These are phyloP conservation scores for Tamias sibiricus DNA, from an alignment of 2,113 vertebrate genomes.

Conservation along the genomic window DNA sequence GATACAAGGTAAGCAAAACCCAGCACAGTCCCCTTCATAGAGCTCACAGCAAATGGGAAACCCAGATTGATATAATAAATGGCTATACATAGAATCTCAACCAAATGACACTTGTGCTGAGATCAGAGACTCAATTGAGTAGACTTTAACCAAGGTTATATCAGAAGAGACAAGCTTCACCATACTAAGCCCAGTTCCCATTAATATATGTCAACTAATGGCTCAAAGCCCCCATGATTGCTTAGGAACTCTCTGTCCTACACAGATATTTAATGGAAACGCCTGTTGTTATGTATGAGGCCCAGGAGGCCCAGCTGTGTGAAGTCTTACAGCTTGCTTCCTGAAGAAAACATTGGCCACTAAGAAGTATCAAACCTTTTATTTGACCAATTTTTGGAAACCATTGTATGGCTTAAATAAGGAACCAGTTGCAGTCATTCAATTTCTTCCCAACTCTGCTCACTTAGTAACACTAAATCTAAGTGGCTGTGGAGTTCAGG, in stretches of 20 bases:
- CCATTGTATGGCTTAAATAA: background rate
- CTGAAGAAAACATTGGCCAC: background rate
- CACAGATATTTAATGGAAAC: background rate
- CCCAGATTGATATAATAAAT: background rate
- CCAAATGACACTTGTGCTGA: background rate
- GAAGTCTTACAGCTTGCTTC: background rate
- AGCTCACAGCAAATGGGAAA: background rate
- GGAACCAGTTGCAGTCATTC: background rate
- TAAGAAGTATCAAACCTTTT: background rate
- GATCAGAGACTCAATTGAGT: background rate
- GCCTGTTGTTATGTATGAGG: background rate
- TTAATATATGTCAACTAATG: background rate
- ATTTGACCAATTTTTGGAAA: background rate
- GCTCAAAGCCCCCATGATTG: background rate
- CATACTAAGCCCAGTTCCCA: background rate
- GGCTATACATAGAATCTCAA: background rate
- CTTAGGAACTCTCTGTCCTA: background rate
- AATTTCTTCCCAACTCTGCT: background rate
- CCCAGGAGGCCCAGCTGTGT: background rate
- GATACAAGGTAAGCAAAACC: background rate
- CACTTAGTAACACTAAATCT: accelerated
- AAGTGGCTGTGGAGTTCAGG: background rate
- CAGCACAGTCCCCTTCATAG: background rate
- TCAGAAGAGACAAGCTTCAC: background rate
- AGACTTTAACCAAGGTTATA: background rate